A percentile compares a stretch with the other conserved stretches of the same genome.
Evolutionary conservation across 2,888 invertebrate genomes (phyloP).

Genomic region (Azorinus chamasolen): DNA sequence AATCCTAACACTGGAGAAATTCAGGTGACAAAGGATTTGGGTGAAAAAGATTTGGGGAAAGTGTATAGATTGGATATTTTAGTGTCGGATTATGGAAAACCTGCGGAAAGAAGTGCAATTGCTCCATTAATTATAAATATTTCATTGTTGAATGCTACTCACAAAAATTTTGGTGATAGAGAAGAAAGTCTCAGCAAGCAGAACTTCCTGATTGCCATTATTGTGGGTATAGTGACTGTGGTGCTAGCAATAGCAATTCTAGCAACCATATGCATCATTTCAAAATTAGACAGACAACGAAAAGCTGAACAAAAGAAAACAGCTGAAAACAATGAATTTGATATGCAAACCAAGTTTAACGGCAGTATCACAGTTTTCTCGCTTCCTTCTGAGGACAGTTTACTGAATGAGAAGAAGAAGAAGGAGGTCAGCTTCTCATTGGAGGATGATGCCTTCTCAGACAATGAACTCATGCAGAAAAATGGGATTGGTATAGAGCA

Average conservation of each 20-base stretch:
- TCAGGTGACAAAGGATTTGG: conserved; percentile 61
- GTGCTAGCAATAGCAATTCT: conserved; percentile 68
- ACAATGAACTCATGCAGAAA: conserved; percentile 61
- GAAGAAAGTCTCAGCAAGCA: conserved; percentile 46
- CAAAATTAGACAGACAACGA: conserved; percentile 51
- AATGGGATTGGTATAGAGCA: conserved; percentile 42
- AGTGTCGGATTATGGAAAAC: conserved; percentile 59
- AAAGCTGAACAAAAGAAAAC: conserved; percentile 44
- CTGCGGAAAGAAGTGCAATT: conserved; percentile 45
- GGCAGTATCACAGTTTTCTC: conserved; percentile 67
- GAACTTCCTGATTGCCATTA: conserved; percentile 68
- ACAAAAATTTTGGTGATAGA: conserved; percentile 20
- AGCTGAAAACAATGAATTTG: conserved; percentile 33
- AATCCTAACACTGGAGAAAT: conserved; percentile 72
- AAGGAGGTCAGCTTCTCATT: conserved; percentile 65
- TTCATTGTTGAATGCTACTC: conserved; percentile 47
- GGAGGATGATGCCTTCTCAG: conserved; percentile 65
- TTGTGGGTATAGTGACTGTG: conserved; percentile 66
- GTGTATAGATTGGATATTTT: conserved; percentile 47
- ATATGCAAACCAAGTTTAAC: conserved; percentile 51
- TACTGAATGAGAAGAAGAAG: conserved; percentile 56
- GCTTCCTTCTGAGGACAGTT: conserved; percentile 62
- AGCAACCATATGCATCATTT: conserved; percentile 64
- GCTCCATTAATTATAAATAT: conserved; percentile 42
- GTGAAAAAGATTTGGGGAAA: conserved; percentile 32